These are phyloP conservation scores for Argynnis bischoffii DNA, from an alignment of 2,888 invertebrate genomes.

Conservation along the genomic window DNA sequence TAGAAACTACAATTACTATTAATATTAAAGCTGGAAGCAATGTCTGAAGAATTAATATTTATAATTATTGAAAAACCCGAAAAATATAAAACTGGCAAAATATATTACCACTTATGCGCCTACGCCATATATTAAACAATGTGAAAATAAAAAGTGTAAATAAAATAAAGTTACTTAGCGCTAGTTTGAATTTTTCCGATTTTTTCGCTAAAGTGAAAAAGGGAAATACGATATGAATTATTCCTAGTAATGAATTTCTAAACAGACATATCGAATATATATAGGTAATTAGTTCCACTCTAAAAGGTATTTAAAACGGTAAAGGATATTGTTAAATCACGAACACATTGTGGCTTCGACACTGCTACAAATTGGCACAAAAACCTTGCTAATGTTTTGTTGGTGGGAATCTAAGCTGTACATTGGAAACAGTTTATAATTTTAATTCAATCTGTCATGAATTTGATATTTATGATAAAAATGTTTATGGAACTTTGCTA, in stretches of 20 bases:
- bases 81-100: too few species aligned
- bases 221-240: not conserved
- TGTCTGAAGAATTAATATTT: too few species aligned
- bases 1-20: too few species aligned
- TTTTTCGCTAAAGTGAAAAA: not conserved
- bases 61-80: too few species aligned
- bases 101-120: too few species aligned
- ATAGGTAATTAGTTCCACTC: constrained; percentile 19
- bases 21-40: too few species aligned
- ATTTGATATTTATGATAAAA: not conserved
- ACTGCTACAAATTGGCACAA: constrained; percentile 11
- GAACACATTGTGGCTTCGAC: constrained; percentile 3
- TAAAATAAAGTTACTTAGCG: not conserved
- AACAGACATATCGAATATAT: constrained; percentile 6
- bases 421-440: not conserved
- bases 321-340: constrained; percentile 22
- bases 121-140: not conserved
- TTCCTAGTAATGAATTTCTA: not conserved
- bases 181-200: not conserved
- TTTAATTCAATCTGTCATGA: constrained; percentile 15
- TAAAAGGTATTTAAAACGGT: constrained; percentile 13
- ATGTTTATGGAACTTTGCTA: too few species aligned
- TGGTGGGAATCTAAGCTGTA: not conserved
- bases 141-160: not conserved
- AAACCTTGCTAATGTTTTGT: constrained; percentile 16